phyloP scores from a whole-genome alignment of 2,888 invertebrate species.

The Caradrina kadenii region DNA sequence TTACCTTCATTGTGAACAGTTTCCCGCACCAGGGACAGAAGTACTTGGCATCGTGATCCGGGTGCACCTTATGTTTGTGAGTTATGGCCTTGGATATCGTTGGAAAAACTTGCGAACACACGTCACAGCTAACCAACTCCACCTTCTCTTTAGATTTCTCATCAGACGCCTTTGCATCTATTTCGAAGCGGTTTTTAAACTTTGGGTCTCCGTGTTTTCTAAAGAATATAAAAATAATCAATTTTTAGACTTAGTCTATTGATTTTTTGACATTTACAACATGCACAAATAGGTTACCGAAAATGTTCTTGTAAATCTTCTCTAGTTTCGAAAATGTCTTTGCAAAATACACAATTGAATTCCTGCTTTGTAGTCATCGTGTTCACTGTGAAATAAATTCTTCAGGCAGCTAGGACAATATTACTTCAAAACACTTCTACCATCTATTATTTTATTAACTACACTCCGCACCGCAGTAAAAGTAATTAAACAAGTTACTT shows the following conservation, averaged over 20 bases:
- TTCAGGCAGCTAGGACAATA: conserved; percentile 28
- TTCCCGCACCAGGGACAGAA: conserved; percentile 93
- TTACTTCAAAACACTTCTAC: conserved; percentile 19
- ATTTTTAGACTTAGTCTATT: not conserved
- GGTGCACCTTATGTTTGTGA: conserved; percentile 92
- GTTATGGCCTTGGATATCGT: conserved; percentile 92
- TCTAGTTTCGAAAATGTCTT: conserved; percentile 89
- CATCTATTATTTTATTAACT: conserved; percentile 19
- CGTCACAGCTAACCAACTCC: conserved; percentile 90
- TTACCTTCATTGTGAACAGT: conserved; percentile 92
- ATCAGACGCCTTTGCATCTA: conserved; percentile 67
- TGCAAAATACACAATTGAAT: conserved; percentile 90
- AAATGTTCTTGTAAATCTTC: conserved; percentile 91
- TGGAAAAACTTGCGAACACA: conserved; percentile 90
- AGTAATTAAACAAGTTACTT: conserved; percentile 1
- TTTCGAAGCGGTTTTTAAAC: conserved; percentile 82
- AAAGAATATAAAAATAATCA: conserved; percentile 30
- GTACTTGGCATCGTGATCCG: conserved; percentile 91
- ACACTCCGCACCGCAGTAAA: conserved; percentile 2
- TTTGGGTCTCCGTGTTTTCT: conserved; percentile 92
- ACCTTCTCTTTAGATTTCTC: conserved; percentile 74
- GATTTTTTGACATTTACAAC: conserved; percentile 8
- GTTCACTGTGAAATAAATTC: conserved; percentile 14
- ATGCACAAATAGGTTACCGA: conserved; percentile 80
- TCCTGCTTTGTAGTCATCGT: conserved; percentile 80